Percentiles rank a stretch among this genome's conserved stretches.
These are phyloP conservation scores for Opisthocomus hoazin DNA, from an alignment of 2,113 vertebrate genomes.

Conservation along the genomic window DNA sequence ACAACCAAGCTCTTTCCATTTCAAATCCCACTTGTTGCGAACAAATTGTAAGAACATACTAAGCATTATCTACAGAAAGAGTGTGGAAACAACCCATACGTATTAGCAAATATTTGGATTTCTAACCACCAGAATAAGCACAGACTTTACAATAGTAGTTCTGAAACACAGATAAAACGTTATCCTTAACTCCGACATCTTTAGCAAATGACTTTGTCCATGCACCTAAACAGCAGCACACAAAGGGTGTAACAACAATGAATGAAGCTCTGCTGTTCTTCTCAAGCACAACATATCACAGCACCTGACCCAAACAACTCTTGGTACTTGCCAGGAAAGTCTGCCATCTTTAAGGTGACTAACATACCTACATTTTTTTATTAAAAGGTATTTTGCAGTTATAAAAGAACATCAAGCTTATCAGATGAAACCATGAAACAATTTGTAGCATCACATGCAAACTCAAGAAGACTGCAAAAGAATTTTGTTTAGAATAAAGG, in stretches of 20 bases:
- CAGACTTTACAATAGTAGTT: not conserved
- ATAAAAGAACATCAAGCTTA: not conserved
- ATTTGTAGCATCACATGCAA: not conserved
- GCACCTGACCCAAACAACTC: not conserved
- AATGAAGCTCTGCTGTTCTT: not conserved
- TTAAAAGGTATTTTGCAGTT: not conserved
- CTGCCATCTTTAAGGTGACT: not conserved
- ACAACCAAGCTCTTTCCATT: not conserved
- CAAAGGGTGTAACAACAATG: not conserved
- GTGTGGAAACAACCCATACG: not conserved
- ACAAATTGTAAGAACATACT: not conserved
- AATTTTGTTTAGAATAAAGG: slow-evolving; percentile 44
- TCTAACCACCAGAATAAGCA: not conserved
- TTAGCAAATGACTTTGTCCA: not conserved
- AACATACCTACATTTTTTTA: not conserved
- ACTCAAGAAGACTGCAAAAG: not conserved
- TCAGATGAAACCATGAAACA: not conserved
- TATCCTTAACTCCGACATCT: not conserved
- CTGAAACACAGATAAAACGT: not conserved
- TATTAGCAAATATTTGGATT: not conserved
- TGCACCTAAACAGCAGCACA: not conserved
- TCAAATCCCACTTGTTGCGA: not conserved
- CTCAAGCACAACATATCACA: not conserved
- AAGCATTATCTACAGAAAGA: not conserved
- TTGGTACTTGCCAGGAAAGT: not conserved